A percentile compares a stretch with the other conserved stretches of the same genome.
Conservation (phyloP, 1,140 invertebrate genomes). For the Aphelenchoides avenae region DNA sequence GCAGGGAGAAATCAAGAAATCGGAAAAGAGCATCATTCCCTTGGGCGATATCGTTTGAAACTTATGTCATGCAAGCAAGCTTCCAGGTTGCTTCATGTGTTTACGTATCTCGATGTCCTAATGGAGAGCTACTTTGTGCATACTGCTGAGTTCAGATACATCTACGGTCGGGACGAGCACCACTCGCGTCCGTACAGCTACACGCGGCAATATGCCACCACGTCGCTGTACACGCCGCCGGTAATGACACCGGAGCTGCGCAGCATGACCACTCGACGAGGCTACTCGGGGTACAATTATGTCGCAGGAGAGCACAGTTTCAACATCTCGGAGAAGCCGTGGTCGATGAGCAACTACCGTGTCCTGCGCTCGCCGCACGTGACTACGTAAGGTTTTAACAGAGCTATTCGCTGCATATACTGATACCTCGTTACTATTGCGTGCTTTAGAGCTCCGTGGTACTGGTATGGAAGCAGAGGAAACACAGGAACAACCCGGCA, state of each 20-base stretch:
- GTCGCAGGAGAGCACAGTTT: slow-evolving; percentile 41
- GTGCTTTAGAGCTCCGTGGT: slow-evolving; percentile 37
- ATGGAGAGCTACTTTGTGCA: no score
- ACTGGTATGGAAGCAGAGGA: slow-evolving; percentile 31
- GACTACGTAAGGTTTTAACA: slow-evolving; percentile 24
- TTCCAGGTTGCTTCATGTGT: no score
- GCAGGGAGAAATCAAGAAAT: neutral
- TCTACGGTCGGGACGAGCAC: slow-evolving; percentile 46
- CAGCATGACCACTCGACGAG: slow-evolving; percentile 24
- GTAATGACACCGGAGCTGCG: slow-evolving; percentile 38
- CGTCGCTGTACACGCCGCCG: slow-evolving; percentile 46
- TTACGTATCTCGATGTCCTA: no score
- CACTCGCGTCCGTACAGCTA: slow-evolving; percentile 41
- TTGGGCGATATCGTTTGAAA: neutral
- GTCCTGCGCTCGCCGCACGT: slow-evolving; percentile 37
- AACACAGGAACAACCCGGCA: slow-evolving; percentile 34
- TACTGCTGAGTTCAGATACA: slow-evolving; percentile 32
- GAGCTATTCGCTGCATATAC: neutral
- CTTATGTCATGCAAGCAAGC: neutral
- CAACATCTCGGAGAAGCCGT: slow-evolving; percentile 43
- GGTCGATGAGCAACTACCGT: slow-evolving; percentile 47
- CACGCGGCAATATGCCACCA: slow-evolving; percentile 39
- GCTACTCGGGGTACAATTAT: slow-evolving; percentile 50
- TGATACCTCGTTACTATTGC: slow-evolving; percentile 20
- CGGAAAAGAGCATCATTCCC: neutral